Conservation (phyloP, 2,888 invertebrate species). For the Rotaria magnacalcarata region DNA sequence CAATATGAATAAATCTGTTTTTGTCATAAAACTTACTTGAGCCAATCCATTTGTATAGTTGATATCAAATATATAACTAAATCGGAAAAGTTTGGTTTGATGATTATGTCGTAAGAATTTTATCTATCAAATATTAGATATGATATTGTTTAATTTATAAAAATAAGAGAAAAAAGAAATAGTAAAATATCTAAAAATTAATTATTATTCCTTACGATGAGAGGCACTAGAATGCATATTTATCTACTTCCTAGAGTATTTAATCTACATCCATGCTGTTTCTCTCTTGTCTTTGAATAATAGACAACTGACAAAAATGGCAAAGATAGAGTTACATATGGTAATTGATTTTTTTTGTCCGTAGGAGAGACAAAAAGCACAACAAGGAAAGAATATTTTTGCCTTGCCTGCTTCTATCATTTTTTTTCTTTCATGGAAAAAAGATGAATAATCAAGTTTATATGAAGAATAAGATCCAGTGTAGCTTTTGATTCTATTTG, state of each 20-base stretch:
- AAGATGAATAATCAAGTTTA: not conserved
- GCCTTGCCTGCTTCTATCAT: not conserved
- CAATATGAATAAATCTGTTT: no score
- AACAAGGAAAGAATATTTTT: not conserved
- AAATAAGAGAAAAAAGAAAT: no score
- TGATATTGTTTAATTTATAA: no score
- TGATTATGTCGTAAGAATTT: no score
- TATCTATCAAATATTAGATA: no score
- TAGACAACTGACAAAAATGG: not conserved
- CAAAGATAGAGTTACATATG: not conserved
- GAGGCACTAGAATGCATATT: not conserved
- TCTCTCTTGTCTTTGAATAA: no score
- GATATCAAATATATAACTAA: no score
- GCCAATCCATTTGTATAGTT: not conserved
- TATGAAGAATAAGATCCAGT: not conserved
- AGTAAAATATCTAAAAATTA: no score
- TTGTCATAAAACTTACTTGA: not conserved
- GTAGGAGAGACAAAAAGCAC: not conserved
- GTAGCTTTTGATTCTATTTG: not conserved
- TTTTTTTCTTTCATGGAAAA: not conserved
- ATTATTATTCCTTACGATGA: no score
- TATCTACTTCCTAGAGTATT: not conserved
- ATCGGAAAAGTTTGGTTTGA: no score
- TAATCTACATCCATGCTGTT: not conserved
- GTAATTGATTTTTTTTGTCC: not conserved